Base-by-base conservation (phyloP, 2,797 vertebrate genomes). In the Gymnocypris eckloni region DNA sequence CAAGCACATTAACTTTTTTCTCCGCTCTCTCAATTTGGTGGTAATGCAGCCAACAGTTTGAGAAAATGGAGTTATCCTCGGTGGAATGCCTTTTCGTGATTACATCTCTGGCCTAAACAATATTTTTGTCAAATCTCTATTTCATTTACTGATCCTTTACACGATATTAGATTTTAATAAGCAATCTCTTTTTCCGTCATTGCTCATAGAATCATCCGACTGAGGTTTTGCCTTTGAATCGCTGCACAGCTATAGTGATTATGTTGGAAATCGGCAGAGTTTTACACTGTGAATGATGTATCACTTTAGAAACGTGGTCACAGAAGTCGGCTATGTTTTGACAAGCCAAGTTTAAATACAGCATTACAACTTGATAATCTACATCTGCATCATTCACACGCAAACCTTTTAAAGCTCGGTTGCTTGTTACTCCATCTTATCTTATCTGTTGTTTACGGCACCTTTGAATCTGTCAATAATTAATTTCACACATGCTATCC, bases 1-100 rank as follows among this genome's bases (percentile, higher is more conserved):
- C 89, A 79, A 79, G 87, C 89, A 87, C 87, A 81, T 89, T 92
- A 91, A 90, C 84, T 82, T 89, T 88, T 86, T 87, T 90, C 72
- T 71, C 48, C 82, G 71, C 67, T 48, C 70, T 67, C 52, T 87
- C 84, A 79, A 81, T 89, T 82, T 85, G 77, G 81, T 45, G n/a
- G 54, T 88, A 77, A 88, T 88, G 50, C 71, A 25, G 28, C 45
- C 56, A 84, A 79, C 82, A 61, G 82, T 86, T 56, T 28, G 50
- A 72, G 73, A 76, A 75, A 86, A 87, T 69, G 76, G 59, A 77
- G 81, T 54, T 87, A 84, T 85, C 45, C 72, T 85, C 72, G 18
- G 48, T 67, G 56, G 82, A 82, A 82, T 50, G 66, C n/a, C 64
- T 66, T 79, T 61, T 84, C 45, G 52, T 82, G 37, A 83, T 85